Base-by-base conservation (phyloP, 2,113 vertebrate species). In the Salvelinus alpinus region DNA sequence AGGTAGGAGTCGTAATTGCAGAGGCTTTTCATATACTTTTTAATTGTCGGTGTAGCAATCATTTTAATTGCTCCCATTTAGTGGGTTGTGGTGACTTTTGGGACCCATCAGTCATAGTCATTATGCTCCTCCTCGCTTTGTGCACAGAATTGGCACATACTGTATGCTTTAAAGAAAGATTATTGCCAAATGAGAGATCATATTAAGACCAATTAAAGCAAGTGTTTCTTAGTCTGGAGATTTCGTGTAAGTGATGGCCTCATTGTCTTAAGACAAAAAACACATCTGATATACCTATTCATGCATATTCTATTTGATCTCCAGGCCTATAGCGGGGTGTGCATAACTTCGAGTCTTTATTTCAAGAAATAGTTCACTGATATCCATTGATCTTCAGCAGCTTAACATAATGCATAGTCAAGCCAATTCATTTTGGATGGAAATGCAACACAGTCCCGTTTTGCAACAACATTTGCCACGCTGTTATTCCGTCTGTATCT, bases 1-100 rank as follows among this genome's bases (percentile, higher is more conserved):
- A 99, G 96, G 98, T 97, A 95, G 91, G 88, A 88, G 90, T 88
- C 82, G 24, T 93, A 92, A 85, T 93, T 93, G 84, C 85, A 73
- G 48, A 80, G 62, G 47, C 79, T 92, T 89, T 89, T 87, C 86
- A 87, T 86, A 81, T 92, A 83, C 78, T 84, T 90, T 87, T 90
- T 94, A 93, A 94, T 93, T 93, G 91, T 92, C 86, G 87, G 87
- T 87, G 73, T 89, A 78, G 91, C 93, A 92, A 92, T 93, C 87
- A 89, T 93, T 92, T 91, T 93, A 94, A 93, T 93, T 93, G 90
- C 91, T 82, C 78, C 86, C 87, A 87, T 91, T 92, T 86, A 89
- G 87, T 20, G 64, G 88, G 88, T 91, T 88, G 86, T 90, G 80
- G 84, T 88, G 89, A 91, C 91, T 89, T 92, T 77, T 89, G 51